phyloP scores from a whole-genome alignment of 2,888 invertebrate genomes.

The Blastobasis lacticolella region DNA sequence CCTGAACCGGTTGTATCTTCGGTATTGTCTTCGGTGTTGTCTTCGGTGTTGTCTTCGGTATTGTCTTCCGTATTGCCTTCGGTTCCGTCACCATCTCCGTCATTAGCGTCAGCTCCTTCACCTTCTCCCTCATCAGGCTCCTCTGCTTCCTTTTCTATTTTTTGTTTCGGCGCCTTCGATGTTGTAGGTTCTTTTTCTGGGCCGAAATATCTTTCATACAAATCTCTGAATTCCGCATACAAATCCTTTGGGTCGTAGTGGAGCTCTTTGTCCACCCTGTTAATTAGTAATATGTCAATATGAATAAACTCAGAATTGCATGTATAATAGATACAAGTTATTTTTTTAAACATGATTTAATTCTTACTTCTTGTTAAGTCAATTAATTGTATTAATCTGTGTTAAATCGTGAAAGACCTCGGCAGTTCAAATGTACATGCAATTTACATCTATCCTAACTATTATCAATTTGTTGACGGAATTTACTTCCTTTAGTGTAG shows the following conservation, averaged over 20 bases:
- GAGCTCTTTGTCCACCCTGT: neutral
- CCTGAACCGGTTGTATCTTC: neutral
- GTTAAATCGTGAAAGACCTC: no score
- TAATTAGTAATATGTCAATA: no score
- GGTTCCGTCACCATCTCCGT: neutral
- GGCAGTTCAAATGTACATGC: no score
- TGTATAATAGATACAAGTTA: no score
- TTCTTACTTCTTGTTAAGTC: no score
- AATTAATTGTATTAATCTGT: no score
- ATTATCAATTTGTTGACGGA: no score
- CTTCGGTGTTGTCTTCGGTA: slow-evolving; percentile 1
- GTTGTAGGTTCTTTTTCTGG: slow-evolving; percentile 1
- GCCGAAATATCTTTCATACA: slow-evolving; percentile 54
- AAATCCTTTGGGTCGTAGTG: slow-evolving; percentile 13
- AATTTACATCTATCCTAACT: no score
- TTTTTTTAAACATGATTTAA: no score
- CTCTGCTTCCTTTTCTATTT: neutral
- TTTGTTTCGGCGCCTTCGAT: neutral
- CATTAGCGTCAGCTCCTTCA: neutral
- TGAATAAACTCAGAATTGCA: no score
- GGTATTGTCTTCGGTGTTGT: neutral
- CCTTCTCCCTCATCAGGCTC: neutral
- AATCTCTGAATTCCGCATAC: slow-evolving; percentile 36
- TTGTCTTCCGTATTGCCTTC: neutral
- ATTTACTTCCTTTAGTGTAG: no score